Evolutionary conservation across 1,140 invertebrate genomes (phyloP), one percentile per base, ranked within the genome.

Genomic region (Arion vulgaris): DNA sequence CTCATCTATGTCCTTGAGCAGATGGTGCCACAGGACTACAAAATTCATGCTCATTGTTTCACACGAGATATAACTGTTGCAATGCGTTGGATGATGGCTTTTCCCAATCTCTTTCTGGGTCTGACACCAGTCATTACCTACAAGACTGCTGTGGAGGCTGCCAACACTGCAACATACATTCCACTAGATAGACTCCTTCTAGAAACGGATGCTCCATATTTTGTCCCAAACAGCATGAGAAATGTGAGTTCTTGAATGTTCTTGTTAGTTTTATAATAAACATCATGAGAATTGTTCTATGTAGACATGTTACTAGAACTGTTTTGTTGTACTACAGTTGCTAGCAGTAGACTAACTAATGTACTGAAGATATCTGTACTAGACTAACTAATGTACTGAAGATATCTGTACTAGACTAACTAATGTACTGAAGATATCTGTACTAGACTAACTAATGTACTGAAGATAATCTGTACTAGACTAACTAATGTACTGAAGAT

Each of bases 171-270:
- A 5, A 78, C 84, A 34, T 86, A 86, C 28, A 85, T 94, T 51
- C 93, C 93, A 0, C 84, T 94, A 1, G 85, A 93, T 51, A 85
- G 89, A 71, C 85, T 94, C 1, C 85, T 94, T 13, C 81, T 94
- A 32, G 93, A 94, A 86, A 94, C 93, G 9, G 93, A 94, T 87
- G 88, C 93, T 28, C 93, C 93, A 23, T 94, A 93, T 84, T 94
- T 93, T 86, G 77, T 93, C 19, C 93, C 93, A n/a, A 83, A 81
- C 80, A 68, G 75, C 39, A 87, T 90, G 78, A 82, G 74, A 34
- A 34, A 51, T 36, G 57, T 80, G 2, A n/a, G 36, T 41, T 36
- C 11, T 66, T 38, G 34, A 36, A 32, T 4, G n/a, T n/a, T n/a
- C n/a, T 26, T 36, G n/a, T 71, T 17, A 26, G 28, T n/a, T 41